Evolutionary conservation across 1,140 invertebrate species (phyloP).

Genomic region (Hylyphantes graminicola): DNA sequence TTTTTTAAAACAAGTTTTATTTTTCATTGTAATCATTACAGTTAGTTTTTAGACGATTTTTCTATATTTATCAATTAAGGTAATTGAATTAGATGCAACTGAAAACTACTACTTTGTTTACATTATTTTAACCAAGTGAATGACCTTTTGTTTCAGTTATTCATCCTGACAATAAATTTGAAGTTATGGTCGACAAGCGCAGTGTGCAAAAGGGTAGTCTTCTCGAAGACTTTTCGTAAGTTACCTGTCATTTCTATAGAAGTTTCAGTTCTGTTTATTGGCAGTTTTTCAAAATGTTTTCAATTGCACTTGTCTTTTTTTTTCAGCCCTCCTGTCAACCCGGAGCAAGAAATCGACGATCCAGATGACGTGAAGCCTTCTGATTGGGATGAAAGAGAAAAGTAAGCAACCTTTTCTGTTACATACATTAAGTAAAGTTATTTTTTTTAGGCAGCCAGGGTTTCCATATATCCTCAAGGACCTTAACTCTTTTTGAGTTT

Average conservation of each 20-base stretch:
- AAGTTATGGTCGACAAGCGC: constrained; percentile 76
- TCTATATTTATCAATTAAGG: not conserved
- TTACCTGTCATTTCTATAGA: not conserved
- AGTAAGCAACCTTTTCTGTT: constrained; percentile 67
- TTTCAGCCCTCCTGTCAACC: constrained; percentile 87
- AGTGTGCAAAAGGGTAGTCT: constrained; percentile 86
- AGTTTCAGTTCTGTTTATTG: not conserved
- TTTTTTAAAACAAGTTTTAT: too few species aligned
- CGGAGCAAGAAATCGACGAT: constrained; percentile 95
- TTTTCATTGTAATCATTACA: too few species aligned
- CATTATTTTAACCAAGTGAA: not conserved
- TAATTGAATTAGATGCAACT: not conserved
- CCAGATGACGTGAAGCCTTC: constrained; percentile 88
- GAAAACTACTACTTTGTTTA: not conserved
- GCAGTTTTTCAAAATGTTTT: not conserved
- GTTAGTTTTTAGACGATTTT: not conserved
- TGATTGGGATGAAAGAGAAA: constrained; percentile 98
- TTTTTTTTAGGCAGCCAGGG: too few species aligned
- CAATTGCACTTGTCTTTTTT: not conserved
- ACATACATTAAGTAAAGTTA: not conserved
- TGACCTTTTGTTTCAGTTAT: constrained; percentile 72
- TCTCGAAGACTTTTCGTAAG: constrained; percentile 82
- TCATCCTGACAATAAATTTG: constrained; percentile 85
- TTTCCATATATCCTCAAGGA: too few species aligned
- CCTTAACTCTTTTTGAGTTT: too few species aligned